Conservation (phyloP, 2,113 vertebrate genomes). For the Oceanodroma tethys region DNA sequence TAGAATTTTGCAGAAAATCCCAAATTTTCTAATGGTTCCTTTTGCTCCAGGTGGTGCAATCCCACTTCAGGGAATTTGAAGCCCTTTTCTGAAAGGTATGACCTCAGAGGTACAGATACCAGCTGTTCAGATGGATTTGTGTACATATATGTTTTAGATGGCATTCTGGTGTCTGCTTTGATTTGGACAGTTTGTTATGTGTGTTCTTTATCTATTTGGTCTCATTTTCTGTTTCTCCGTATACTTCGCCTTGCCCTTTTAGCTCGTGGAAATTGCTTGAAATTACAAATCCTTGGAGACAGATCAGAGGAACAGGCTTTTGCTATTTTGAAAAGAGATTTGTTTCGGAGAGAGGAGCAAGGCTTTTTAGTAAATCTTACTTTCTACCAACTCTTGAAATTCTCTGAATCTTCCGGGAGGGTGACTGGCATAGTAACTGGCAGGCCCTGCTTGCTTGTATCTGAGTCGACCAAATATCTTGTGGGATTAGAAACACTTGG, state of each 20-base stretch:
- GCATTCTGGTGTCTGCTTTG: neutral
- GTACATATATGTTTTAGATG: neutral
- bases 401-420: neutral
- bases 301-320: neutral
- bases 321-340: neutral
- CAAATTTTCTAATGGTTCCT: neutral
- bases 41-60: neutral
- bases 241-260: neutral
- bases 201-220: neutral
- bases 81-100: neutral
- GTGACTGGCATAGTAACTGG: neutral
- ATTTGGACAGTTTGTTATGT: neutral
- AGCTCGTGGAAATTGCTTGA: neutral
- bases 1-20: neutral
- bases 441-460: neutral
- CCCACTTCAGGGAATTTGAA: neutral
- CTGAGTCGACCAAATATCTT: neutral
- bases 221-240: neutral
- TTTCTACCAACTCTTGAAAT: neutral
- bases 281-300: neutral
- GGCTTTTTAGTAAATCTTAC: neutral
- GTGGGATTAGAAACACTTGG: neutral
- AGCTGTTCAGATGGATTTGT: neutral
- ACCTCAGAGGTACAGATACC: neutral
- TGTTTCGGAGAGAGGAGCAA: neutral